Evolutionary conservation across 2,797 vertebrate genomes (phyloP).

Genomic region (Silurus lanzhouensis): DNA sequence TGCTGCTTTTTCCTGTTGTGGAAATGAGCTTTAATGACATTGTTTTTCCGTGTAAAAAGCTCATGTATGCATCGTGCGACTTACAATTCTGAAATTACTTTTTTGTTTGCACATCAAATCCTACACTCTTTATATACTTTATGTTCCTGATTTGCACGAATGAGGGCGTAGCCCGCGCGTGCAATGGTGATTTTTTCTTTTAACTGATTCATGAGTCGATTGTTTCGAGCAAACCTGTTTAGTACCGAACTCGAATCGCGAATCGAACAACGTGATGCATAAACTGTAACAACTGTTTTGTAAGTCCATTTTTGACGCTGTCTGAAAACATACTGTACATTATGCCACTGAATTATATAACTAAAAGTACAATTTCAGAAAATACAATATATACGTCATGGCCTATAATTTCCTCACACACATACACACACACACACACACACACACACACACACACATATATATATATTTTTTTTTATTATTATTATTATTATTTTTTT

Average conservation of each 20-base stretch:
- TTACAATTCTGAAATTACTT: not conserved
- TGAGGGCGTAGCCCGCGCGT: not conserved
- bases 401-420: not conserved
- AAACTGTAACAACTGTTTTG: no score
- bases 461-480: no score
- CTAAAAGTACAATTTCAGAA: not conserved
- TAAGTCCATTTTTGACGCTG: not conserved
- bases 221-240: not conserved
- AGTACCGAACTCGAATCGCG: not conserved
- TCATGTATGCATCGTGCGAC: not conserved
- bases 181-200: not conserved
- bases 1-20: not conserved
- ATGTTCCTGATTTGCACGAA: not conserved
- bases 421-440: no score
- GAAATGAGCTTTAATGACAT: not conserved
- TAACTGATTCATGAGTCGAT: slow-evolving; percentile 9
- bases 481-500: no score
- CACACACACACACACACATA: not conserved
- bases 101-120: not conserved
- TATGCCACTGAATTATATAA: not conserved
- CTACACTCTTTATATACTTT: no score
- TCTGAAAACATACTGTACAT: not conserved
- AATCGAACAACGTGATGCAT: not conserved
- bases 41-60: not conserved
- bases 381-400: not conserved